A percentile compares a stretch with the other conserved stretches of the same genome.
phyloP scores from a whole-genome alignment of 2,888 invertebrate species.

The Criorhina ranunculi region DNA sequence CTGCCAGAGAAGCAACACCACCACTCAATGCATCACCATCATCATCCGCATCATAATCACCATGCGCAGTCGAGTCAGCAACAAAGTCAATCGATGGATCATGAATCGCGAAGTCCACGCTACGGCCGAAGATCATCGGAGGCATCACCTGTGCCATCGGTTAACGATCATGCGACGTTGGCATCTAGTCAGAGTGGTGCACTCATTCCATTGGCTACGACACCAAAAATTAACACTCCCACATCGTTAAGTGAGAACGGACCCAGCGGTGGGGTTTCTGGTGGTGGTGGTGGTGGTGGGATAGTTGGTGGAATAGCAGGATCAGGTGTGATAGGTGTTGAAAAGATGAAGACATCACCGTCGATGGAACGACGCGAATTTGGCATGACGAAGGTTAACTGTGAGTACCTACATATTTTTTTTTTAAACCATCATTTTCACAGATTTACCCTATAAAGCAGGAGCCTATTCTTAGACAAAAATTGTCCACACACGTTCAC shows the following conservation, averaged over 20 bases:
- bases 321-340: conserved; percentile 78
- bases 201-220: conserved; percentile 78
- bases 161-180: conserved; percentile 75
- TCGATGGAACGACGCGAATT: conserved; percentile 83
- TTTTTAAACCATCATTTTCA: background rate
- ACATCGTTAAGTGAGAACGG: conserved; percentile 78
- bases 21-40: conserved; percentile 63
- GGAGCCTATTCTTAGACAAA: conserved; percentile 21
- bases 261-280: conserved; percentile 61
- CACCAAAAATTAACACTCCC: conserved; percentile 81
- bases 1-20: conserved; percentile 60
- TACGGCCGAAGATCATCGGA: conserved; percentile 73
- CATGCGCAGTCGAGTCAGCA: conserved; percentile 51
- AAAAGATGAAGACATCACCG: conserved; percentile 83
- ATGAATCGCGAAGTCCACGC: conserved; percentile 78
- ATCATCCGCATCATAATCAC: conserved; percentile 62
- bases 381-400: conserved; percentile 84
- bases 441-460: conserved; percentile 8
- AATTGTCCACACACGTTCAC: background rate
- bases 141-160: conserved; percentile 68
- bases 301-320: conserved; percentile 67
- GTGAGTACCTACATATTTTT: conserved; percentile 80
- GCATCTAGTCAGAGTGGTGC: conserved; percentile 81
- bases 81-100: conserved; percentile 66
- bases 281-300: conserved; percentile 62